Percentiles rank a stretch among this genome's conserved stretches.
These are phyloP conservation scores for Myiotriccus ornatus DNA, from an alignment of 2,797 vertebrate genomes.

Conservation along the genomic window DNA sequence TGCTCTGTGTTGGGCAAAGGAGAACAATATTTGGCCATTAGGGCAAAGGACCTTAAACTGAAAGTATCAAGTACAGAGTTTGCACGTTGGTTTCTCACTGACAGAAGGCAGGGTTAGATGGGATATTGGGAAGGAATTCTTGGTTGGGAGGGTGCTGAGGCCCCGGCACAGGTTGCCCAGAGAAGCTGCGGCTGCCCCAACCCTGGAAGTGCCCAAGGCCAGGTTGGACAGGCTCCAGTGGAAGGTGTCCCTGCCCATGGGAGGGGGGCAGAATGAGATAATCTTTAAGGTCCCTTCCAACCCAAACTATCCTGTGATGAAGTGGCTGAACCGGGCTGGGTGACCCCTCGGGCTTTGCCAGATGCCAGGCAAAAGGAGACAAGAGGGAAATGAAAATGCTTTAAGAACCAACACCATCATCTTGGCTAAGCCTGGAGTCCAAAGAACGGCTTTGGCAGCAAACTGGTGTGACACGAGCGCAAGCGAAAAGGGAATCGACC, in stretches of 20 bases:
- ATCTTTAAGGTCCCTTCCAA: background rate
- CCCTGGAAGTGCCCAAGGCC: background rate
- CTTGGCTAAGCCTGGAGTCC: background rate
- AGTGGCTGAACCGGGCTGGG: background rate
- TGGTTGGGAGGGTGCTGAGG: background rate
- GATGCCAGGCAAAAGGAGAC: background rate
- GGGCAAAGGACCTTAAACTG: background rate
- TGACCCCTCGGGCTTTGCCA: rapidly evolving
- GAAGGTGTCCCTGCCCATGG: background rate
- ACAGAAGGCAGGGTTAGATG: background rate
- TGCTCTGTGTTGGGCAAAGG: background rate
- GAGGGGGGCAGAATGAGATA: background rate
- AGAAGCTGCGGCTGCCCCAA: background rate
- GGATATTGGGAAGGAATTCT: background rate
- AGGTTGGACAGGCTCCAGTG: rapidly evolving
- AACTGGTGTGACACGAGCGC: background rate
- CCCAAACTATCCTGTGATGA: background rate
- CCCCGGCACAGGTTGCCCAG: background rate
- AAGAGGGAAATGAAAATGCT: background rate
- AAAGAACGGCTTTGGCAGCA: background rate
- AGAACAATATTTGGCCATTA: background rate
- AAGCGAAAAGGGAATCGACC: background rate
- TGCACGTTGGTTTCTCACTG: background rate
- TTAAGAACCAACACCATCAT: rapidly evolving
- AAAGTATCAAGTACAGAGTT: background rate